Percentiles rank a stretch among this genome's conserved stretches.
Conservation (phyloP, 2,797 vertebrate genomes). For the Chaenodraco wilsoni region DNA sequence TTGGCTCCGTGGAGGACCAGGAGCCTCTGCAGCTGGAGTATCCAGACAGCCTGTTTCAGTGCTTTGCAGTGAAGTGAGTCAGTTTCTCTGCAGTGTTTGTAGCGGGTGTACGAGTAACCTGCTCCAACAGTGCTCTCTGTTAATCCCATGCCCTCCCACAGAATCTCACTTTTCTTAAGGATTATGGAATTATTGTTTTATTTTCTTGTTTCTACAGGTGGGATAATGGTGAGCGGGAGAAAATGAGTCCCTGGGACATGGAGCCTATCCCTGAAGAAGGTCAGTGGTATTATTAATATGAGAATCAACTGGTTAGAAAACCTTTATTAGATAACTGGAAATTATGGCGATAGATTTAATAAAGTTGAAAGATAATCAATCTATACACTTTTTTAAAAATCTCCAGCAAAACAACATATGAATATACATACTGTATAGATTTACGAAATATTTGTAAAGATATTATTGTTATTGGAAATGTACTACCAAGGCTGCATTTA, state of each 20-base stretch:
- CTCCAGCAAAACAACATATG: not conserved
- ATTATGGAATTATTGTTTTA: not conserved
- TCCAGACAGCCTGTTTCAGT: conserved; percentile 98
- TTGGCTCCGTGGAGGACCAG: conserved; percentile 95
- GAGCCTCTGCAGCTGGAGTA: conserved; percentile 95
- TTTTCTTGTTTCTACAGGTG: conserved; percentile 83
- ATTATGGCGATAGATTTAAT: not conserved
- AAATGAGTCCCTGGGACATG: conserved; percentile 99
- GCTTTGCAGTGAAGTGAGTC: conserved; percentile 93
- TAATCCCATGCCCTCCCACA: not conserved
- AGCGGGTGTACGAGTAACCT: not conserved
- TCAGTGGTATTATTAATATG: conserved; percentile 64
- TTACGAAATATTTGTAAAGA: not conserved
- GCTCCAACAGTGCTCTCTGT: not conserved
- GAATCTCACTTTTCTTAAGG: not conserved
- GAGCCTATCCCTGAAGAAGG: conserved; percentile 96
- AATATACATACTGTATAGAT: not conserved
- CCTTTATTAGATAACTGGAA: not conserved
- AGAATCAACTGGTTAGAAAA: not conserved
- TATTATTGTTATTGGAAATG: not conserved
- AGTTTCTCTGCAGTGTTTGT: not conserved
- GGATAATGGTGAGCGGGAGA: conserved; percentile 97
- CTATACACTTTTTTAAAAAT: too few species aligned
- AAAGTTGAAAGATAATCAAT: not conserved
- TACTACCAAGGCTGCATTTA: too few species aligned